Evolutionary conservation across 2,113 vertebrate species (phyloP).

Genomic region (Sylvicapra grimmia): DNA sequence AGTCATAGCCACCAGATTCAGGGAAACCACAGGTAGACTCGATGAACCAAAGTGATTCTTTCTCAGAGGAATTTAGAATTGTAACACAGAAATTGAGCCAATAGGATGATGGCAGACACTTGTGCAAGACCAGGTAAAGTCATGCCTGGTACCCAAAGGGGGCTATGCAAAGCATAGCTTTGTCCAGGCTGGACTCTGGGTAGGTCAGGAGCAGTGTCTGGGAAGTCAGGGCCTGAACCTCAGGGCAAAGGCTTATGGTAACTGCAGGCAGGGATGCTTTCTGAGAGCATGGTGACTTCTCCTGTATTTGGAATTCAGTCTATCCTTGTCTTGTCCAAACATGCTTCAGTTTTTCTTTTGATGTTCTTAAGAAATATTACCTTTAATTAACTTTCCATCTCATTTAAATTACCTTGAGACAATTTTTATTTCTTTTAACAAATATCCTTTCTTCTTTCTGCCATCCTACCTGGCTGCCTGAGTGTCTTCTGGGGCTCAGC

Average conservation of each 20-base stretch:
- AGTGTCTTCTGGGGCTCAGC: background rate
- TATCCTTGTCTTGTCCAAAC: background rate
- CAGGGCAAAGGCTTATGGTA: no score
- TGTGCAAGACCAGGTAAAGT: background rate
- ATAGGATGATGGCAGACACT: background rate
- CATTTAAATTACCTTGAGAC: background rate
- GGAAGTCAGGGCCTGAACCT: no score
- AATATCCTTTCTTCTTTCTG: background rate
- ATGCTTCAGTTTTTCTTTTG: background rate
- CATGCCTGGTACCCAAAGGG: background rate
- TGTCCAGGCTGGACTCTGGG: no score
- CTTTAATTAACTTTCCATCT: background rate
- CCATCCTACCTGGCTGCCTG: background rate
- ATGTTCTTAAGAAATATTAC: background rate
- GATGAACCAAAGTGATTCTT: background rate
- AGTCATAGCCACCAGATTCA: background rate
- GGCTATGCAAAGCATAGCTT: background rate
- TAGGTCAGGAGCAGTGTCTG: no score
- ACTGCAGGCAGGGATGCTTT: background rate
- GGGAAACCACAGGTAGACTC: background rate
- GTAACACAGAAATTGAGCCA: background rate
- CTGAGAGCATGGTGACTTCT: background rate
- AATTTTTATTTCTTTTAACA: conserved; percentile 20
- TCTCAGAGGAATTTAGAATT: background rate
- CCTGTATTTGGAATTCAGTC: background rate